Evolutionary conservation across 2,888 invertebrate genomes (phyloP), one percentile per base, ranked within the genome.

Genomic region (Palloptera scutellata): DNA sequence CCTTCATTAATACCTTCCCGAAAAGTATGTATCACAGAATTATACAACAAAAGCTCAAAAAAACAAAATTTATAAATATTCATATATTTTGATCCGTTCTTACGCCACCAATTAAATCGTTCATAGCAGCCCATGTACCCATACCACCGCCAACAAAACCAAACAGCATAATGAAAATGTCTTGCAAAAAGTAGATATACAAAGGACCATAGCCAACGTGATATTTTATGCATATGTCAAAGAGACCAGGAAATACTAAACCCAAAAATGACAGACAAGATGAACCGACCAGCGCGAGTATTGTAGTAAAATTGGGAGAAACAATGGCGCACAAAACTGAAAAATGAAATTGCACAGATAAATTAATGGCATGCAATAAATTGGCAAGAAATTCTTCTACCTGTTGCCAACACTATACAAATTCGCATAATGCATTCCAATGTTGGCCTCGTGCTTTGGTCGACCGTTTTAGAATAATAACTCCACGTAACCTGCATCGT

Each of bases 401-500:
- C 89, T 13, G 91, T 90, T 10, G 87, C 78, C 60, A 82, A 61
- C 8, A 96, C 92, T 53, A 95, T 84, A 1, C 82, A 73, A 42
- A 92, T 86, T 64, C 96, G 88, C 53, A 95, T 87, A 42, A 86
- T 83, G 84, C 93, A 93, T 81, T 96, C 95, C 45, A 76, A 53
- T 0, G 68, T 48, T 4, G 6, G 42, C 3, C 66, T 55, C 5
- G 68, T 68, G 8, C 67, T 63, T 1, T 70, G 66, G 5, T 66
- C 64, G 4, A 76, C 20, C 0, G 52, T 52, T 0, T 70, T 70
- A 2, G 66, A 78, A 66, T 84, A 84, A 1, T 78, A 82, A 51
- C 77, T 72, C 94, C 96, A 97, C 73, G 97, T 92, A 68, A 98
- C 95, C 78, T 94, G 93, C 89, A 97, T 92, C 0, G 97, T 95